These are phyloP conservation scores for Drosophila sordidapex DNA, from an alignment of 2,888 invertebrate genomes.

Conservation along the genomic window DNA sequence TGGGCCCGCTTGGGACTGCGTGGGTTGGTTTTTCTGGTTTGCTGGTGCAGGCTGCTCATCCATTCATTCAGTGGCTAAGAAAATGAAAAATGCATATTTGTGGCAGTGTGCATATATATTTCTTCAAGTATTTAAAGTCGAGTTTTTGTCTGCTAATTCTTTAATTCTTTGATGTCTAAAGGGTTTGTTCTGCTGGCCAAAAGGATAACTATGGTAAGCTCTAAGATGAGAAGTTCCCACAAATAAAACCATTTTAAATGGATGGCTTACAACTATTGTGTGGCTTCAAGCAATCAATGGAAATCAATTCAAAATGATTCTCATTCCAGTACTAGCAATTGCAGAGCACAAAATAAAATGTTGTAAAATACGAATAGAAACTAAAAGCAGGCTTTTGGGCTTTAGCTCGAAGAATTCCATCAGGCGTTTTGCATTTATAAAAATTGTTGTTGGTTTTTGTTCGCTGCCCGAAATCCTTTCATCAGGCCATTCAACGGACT, in stretches of 20 bases:
- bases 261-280: background rate
- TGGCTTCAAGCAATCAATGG: background rate
- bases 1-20: background rate
- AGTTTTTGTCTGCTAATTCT: constrained; percentile 33
- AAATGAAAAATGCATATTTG: constrained; percentile 32
- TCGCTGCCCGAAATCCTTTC: constrained; percentile 34
- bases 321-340: background rate
- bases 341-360: background rate
- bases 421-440: constrained; percentile 15
- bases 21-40: background rate
- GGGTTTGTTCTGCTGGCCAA: background rate
- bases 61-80: constrained; percentile 13
- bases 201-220: background rate
- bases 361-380: background rate
- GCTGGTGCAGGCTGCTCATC: background rate
- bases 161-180: background rate
- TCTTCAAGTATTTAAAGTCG: constrained; percentile 54
- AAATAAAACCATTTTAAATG: background rate
- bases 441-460: constrained; percentile 17
- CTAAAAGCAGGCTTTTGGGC: constrained; percentile 4
- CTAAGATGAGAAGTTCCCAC: background rate
- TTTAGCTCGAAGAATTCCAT: constrained; percentile 6
- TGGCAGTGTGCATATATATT: constrained; percentile 35
- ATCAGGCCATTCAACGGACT: constrained; percentile 21
- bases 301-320: background rate